Base-by-base conservation (phyloP, 2,797 vertebrate species). In the Syngnathus acus region DNA sequence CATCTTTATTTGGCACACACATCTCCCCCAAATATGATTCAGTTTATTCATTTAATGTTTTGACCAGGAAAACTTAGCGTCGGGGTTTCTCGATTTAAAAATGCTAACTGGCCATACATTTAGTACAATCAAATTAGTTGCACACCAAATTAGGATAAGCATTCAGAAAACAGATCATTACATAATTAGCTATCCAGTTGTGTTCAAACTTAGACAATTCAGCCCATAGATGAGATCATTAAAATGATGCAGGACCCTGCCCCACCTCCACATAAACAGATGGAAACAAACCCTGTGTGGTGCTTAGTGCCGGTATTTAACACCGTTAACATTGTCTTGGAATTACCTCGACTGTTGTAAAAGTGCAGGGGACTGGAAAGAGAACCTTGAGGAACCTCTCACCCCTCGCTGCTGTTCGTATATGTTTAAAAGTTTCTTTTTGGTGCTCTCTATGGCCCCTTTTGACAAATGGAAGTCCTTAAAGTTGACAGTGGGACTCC, bases 391-490 rank as follows among this genome's bases (percentile, higher is more conserved):
- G 38, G 39, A 40, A 42, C 58, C 40, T 19, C 11, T 1, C 32
- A n/a, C 32, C 16, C 13, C 14, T 61, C 9, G 5, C 17, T 40
- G 38, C 19, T 60, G 58, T 60, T 39, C 4, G 10, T 21, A 13
- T 21, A 21, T 2, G 10, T 62, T 45, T 43, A 42, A 61, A 61
- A 13, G 9, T 23, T 6, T n/a, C 10, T 14, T 40, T 10, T 42
- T 1, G n/a, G 32, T 21, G 17, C 81, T 80, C 75, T 78, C 74
- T 78, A 62, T 58, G 72, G 75, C 64, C 72, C 65, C 62, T 67
- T 70, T 81, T 90, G 85, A 89, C 80, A 74, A 87, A 89, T 87
- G 69, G 68, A 82, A 70, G 84, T 82, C 88, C 82, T 88, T 85
- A 80, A 54, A 74, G 79, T 74, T 74, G 2, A 53, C 72, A 86